Evolutionary conservation across 2,888 invertebrate genomes (phyloP).

Genomic region (Urechis unicinctus): DNA sequence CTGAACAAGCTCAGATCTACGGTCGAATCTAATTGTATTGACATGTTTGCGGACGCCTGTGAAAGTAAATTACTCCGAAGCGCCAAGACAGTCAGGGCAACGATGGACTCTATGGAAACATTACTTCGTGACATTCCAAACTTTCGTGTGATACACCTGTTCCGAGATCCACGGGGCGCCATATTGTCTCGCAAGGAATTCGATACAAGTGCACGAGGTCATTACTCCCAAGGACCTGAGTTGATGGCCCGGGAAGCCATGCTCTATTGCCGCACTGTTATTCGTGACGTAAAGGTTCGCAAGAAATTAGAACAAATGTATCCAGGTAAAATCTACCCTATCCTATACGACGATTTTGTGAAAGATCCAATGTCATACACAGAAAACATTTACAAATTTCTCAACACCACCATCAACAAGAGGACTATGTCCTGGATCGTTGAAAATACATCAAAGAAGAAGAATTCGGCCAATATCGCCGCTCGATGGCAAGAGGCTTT

Average conservation of each 20-base stretch:
- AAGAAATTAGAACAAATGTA: slow-evolving; percentile 3
- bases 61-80: background rate
- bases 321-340: slow-evolving; percentile 1
- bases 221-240: background rate
- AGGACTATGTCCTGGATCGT: slow-evolving; percentile 4
- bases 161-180: slow-evolving; percentile 7
- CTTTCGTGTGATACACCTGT: slow-evolving; percentile 4
- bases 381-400: slow-evolving; percentile 8
- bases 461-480: slow-evolving; percentile 3
- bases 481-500: slow-evolving; percentile 2
- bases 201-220: slow-evolving; percentile 3
- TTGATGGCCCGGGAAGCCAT: slow-evolving; percentile 3
- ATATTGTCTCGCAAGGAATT: slow-evolving; percentile 2
- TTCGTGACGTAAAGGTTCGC: slow-evolving; percentile 3
- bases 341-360: slow-evolving; percentile 9
- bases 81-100: slow-evolving; percentile 5
- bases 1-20: background rate
- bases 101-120: background rate
- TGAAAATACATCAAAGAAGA: background rate
- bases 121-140: slow-evolving; percentile 2
- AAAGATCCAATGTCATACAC: background rate
- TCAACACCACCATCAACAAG: slow-evolving; percentile 1
- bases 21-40: background rate
- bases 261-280: slow-evolving; percentile 7
- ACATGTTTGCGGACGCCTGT: background rate